Base-by-base conservation (phyloP, 2,888 invertebrate genomes). In the Notodonta ziczac region DNA sequence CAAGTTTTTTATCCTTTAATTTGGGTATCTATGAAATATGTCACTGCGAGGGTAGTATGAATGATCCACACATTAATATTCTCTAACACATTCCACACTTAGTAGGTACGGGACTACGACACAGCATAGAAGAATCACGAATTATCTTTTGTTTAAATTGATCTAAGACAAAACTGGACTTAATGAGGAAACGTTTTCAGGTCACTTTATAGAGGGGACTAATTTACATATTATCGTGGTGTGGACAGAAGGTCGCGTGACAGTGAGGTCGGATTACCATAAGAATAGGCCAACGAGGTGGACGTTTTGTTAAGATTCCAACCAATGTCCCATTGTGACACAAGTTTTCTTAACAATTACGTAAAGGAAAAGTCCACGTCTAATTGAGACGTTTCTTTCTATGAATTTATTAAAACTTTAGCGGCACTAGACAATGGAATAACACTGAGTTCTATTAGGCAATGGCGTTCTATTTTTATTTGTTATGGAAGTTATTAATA, bases 221-320 rank as follows among this genome's bases (percentile, higher is more conserved):
- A 82, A 91, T 91, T 91, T 91, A 89, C 92, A 92, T 92, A 87
- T 91, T 91, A 91, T 92, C 92, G 84, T 88, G 83, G 87, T 86
- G 90, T 86, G 89, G 91, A 89, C 90, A 91, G 90, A 90, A 88
- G 88, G 89, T 89, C 85, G 90, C 90, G 90, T 90, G 91, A 89
- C 90, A 86, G 83, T 85, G 81, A 81, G 81, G 82, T 80, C 76
- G 76, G 84, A 91, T 92, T 92, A 89, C 82, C 91, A 91, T 92
- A 89, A 90, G 88, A 91, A 91, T 91, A 82, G 85, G 81, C 83
- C 85, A 88, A 87, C 87, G 86, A 89, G 86, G 86, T 86, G 86
- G 86, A 84, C 86, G 86, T 87, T 89, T 89, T 88, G 88, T 87
- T 84, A 88, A 86, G 87, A 86, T 83, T 84, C 79, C 81, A 74